Evolutionary conservation across 2,113 vertebrate species (phyloP).

Genomic region (Pterophyllum scalare): DNA sequence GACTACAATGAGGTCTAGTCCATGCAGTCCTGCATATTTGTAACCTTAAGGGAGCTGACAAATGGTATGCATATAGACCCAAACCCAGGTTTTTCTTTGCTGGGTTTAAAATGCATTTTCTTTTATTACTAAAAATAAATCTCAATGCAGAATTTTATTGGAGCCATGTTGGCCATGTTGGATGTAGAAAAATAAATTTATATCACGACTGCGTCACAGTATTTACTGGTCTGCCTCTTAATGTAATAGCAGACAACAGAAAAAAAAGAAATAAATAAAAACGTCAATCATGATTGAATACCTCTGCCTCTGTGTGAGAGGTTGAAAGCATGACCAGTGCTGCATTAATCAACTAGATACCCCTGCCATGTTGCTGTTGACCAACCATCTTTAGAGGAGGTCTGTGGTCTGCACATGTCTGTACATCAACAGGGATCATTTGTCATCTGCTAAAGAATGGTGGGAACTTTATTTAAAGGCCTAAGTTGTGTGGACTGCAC

Average conservation of each 20-base stretch:
- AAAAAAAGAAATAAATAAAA: not conserved
- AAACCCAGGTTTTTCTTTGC: not conserved
- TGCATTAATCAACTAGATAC: slow-evolving; percentile 54
- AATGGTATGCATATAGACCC: slow-evolving; percentile 8
- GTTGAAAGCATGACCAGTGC: not conserved
- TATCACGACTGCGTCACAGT: not conserved
- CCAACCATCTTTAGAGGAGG: slow-evolving; percentile 17
- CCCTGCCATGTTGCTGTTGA: slow-evolving; percentile 42
- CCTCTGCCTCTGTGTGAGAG: not conserved
- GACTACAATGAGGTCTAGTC: slow-evolving; percentile 37
- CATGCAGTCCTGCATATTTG: slow-evolving; percentile 34
- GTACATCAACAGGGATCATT: not conserved
- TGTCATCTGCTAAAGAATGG: slow-evolving; percentile 11
- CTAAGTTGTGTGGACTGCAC: no score
- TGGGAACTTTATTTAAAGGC: not conserved
- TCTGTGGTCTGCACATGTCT: not conserved
- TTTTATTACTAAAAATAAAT: slow-evolving; percentile 33
- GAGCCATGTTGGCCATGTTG: not conserved
- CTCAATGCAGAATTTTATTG: not conserved
- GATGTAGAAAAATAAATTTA: not conserved
- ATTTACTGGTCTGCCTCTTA: slow-evolving; percentile 3
- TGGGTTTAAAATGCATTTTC: slow-evolving; percentile 28
- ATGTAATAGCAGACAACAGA: not conserved
- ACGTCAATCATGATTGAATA: slow-evolving; percentile 25
- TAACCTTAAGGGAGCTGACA: slow-evolving; percentile 49